A percentile compares a stretch with the other conserved stretches of the same genome.
Evolutionary conservation across 2,888 invertebrate species (phyloP).

Genomic region (Ditylenchus weischeri): DNA sequence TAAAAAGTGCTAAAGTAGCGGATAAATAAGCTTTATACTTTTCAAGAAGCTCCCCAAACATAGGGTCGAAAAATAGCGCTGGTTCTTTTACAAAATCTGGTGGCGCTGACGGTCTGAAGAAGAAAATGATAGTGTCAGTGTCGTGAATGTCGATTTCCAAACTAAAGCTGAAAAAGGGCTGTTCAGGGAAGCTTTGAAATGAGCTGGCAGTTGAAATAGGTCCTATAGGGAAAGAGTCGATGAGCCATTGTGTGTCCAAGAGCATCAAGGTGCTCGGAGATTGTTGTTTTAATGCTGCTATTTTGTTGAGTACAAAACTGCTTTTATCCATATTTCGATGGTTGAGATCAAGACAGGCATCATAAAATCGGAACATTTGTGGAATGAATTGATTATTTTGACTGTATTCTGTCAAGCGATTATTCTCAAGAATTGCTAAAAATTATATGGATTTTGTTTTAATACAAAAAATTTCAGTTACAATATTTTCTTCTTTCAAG

Average conservation of each 20-base stretch:
- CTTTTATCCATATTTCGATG: not conserved
- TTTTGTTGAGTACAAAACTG: not conserved
- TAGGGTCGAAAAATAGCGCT: not conserved
- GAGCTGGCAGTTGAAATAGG: no score
- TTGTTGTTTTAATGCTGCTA: not conserved
- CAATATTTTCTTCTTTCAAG: not conserved
- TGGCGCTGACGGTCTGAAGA: no score
- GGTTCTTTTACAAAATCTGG: not conserved
- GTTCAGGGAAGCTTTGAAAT: no score
- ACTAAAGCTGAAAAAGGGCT: no score
- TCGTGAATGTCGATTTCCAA: no score
- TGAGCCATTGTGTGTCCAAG: not conserved
- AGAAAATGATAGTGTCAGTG: no score
- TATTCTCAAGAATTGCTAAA: constrained; percentile 3
- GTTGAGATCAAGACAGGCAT: not conserved
- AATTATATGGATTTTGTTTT: not conserved
- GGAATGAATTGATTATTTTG: not conserved
- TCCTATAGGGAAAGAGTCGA: not conserved
- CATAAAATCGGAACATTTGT: not conserved
- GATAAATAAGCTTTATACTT: not conserved
- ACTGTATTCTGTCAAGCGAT: not conserved
- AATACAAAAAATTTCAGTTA: not conserved
- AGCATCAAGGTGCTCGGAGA: not conserved
- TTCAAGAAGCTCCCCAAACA: not conserved
- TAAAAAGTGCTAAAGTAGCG: not conserved